Percentiles rank a stretch among this genome's conserved stretches.
These are phyloP conservation scores for Crocidura indochinensis DNA, from an alignment of 2,797 vertebrate species.

Conservation along the genomic window DNA sequence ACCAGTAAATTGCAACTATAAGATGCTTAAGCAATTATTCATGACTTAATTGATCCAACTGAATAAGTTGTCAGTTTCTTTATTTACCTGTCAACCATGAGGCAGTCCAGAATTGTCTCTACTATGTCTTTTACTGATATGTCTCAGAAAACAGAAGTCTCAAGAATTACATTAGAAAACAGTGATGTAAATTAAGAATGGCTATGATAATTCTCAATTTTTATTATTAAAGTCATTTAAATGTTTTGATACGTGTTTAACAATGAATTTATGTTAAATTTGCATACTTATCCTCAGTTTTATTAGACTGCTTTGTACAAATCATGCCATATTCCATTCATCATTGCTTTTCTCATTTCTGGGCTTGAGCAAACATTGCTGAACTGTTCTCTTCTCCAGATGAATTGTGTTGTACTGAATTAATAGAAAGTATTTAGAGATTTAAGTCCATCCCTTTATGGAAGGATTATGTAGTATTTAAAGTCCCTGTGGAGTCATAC, in stretches of 20 bases:
- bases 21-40: neutral
- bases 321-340: neutral
- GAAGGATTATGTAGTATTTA: neutral
- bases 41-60: neutral
- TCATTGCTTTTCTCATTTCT: neutral
- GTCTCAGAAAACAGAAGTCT: neutral
- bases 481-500: neutral
- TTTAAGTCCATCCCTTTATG: neutral
- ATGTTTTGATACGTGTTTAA: too few relatives aligned
- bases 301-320: neutral
- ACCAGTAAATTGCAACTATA: neutral
- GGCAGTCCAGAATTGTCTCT: neutral
- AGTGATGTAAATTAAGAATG: too few relatives aligned
- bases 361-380: neutral
- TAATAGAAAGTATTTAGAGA: neutral
- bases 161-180: neutral
- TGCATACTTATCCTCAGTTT: neutral
- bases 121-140: neutral
- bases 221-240: too few relatives aligned
- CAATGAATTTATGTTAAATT: neutral
- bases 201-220: too few relatives aligned
- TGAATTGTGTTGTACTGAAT: constrained; percentile 11
- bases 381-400: neutral
- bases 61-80: neutral
- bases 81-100: neutral